phyloP scores from a whole-genome alignment of 1,140 invertebrate genomes.

The Diabrotica undecimpunctata region DNA sequence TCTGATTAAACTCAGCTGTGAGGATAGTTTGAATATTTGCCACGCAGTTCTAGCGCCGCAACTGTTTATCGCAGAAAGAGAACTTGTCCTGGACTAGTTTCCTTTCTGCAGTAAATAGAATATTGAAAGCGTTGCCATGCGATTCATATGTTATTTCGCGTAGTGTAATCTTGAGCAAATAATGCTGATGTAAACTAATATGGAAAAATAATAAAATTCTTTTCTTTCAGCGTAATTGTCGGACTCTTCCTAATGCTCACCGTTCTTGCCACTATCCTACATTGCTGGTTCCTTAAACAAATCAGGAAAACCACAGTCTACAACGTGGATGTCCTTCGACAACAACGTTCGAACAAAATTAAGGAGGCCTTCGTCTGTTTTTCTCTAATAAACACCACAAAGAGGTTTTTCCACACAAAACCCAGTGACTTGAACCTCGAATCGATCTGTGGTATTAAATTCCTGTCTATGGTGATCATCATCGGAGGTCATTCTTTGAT shows the following conservation, averaged over 20 bases:
- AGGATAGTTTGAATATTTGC: too few relatives aligned
- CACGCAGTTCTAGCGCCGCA: too few relatives aligned
- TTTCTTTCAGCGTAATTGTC: slow-evolving; percentile 35
- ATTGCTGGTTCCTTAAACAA: slow-evolving; percentile 27
- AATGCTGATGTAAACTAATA: too few relatives aligned
- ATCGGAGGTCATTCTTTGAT: slow-evolving; percentile 60
- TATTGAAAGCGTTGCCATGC: too few relatives aligned
- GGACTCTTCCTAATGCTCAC: slow-evolving; percentile 38
- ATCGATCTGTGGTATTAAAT: slow-evolving; percentile 63
- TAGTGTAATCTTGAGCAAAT: too few relatives aligned
- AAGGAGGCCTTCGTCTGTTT: slow-evolving; percentile 54
- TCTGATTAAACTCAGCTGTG: too few relatives aligned
- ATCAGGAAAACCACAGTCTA: slow-evolving; percentile 18
- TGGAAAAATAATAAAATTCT: too few relatives aligned
- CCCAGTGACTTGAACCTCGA: slow-evolving; percentile 58
- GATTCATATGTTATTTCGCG: too few relatives aligned
- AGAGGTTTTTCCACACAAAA: slow-evolving; percentile 59
- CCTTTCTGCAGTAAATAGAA: too few relatives aligned
- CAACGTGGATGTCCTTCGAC: slow-evolving; percentile 23
- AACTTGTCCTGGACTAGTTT: too few relatives aligned
- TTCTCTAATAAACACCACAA: slow-evolving; percentile 57
- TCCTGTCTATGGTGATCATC: slow-evolving; percentile 62
- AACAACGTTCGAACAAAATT: slow-evolving; percentile 22
- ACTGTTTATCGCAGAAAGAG: too few relatives aligned
- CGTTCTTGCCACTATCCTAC: slow-evolving; percentile 31